phyloP scores from a whole-genome alignment of 2,113 vertebrate genomes.

The Cyprinus carpio region DNA sequence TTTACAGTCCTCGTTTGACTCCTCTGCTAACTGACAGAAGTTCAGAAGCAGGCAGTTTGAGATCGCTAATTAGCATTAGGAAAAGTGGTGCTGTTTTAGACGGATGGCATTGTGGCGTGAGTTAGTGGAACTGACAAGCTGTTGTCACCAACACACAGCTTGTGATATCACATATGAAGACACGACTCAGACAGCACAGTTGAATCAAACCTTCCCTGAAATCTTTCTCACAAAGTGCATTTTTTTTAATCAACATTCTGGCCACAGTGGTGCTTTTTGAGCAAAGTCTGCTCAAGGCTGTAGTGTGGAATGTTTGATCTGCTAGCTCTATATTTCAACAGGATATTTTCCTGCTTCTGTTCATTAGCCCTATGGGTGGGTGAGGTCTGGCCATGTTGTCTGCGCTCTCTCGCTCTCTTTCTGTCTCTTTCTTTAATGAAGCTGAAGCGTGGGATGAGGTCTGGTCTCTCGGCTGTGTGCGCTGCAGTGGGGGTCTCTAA shows the following conservation, averaged over 20 bases:
- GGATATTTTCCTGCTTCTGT: conserved; percentile 36
- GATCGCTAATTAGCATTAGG: conserved; percentile 27
- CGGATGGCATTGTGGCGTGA: conserved; percentile 8
- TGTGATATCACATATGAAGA: background rate
- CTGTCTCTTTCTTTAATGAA: conserved; percentile 74
- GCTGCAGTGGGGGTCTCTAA: conserved; percentile 71
- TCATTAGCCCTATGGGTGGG: conserved; percentile 42
- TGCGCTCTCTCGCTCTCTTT: conserved; percentile 5
- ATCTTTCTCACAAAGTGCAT: background rate
- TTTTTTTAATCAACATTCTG: background rate
- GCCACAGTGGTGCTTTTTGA: conserved; percentile 13
- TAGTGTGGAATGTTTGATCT: conserved; percentile 33
- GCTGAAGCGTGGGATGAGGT: conserved; percentile 77
- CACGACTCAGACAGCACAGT: background rate
- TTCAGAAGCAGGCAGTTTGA: conserved; percentile 25
- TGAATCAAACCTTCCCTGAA: background rate
- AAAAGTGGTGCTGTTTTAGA: conserved; percentile 6
- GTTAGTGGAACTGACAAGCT: conserved; percentile 28
- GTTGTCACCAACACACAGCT: background rate
- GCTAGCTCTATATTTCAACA: conserved; percentile 15
- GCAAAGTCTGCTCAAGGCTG: conserved; percentile 31
- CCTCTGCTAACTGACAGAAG: conserved; percentile 5
- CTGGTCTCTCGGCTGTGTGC: conserved; percentile 78
- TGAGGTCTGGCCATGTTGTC: conserved; percentile 33
- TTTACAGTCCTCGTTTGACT: conserved; percentile 20